phyloP scores from a whole-genome alignment of 2,797 vertebrate species.

The Harpagifer antarcticus region DNA sequence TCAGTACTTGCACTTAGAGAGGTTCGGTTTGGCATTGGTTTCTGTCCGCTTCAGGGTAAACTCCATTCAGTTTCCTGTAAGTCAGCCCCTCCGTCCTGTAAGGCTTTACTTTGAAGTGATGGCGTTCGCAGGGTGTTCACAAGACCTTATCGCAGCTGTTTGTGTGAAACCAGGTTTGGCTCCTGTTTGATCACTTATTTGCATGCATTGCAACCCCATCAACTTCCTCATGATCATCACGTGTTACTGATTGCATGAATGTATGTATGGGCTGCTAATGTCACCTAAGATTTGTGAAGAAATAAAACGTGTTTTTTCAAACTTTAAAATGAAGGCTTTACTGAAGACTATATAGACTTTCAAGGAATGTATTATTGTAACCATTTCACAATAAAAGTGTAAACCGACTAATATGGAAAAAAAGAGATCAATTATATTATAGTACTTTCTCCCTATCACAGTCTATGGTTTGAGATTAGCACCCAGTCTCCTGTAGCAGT shows the following conservation, averaged over 20 bases:
- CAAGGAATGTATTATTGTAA: background rate
- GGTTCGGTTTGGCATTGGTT: too few relatives aligned
- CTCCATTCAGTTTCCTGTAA: background rate
- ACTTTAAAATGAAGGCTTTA: background rate
- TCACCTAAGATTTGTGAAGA: too few relatives aligned
- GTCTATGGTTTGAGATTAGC: too few relatives aligned
- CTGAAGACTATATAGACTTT: background rate
- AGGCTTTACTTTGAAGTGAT: background rate
- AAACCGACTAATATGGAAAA: background rate
- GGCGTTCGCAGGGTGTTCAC: background rate
- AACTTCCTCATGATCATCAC: constrained; percentile 1
- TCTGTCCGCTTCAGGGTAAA: background rate
- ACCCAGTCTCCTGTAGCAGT: too few relatives aligned
- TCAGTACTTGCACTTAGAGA: too few relatives aligned
- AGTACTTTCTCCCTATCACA: too few relatives aligned
- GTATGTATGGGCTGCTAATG: background rate
- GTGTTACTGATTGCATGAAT: background rate
- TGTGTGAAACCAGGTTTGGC: background rate
- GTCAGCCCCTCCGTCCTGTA: constrained; percentile 12
- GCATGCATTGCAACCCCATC: background rate
- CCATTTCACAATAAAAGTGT: background rate
- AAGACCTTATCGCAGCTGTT: constrained; percentile 57
- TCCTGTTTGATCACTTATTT: constrained; percentile 22
- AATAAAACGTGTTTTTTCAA: too few relatives aligned
- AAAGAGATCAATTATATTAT: too few relatives aligned